These are phyloP conservation scores for Biston stratarius DNA, from an alignment of 2,888 invertebrate species.

Conservation along the genomic window DNA sequence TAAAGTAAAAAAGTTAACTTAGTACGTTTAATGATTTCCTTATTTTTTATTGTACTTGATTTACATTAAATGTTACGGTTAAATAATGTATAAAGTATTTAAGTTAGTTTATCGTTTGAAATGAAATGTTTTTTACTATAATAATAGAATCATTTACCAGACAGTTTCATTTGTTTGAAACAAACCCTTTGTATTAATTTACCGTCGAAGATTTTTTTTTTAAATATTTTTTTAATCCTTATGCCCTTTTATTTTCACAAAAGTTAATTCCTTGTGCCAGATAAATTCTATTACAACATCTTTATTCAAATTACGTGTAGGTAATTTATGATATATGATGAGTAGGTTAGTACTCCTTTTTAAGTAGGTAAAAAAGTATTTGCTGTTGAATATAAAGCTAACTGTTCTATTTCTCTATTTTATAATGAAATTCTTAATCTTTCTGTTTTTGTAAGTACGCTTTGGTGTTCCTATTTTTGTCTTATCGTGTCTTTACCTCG, in stretches of 20 bases:
- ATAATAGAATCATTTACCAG: conserved; percentile 7
- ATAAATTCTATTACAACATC: no score
- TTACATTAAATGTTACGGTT: neutral
- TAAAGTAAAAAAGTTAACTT: neutral
- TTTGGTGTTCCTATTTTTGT: conserved; percentile 4
- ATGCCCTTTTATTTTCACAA: no score
- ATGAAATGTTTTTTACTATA: conserved; percentile 4
- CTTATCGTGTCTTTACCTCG: conserved; percentile 4
- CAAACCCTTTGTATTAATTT: neutral
- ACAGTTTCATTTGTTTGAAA: conserved; percentile 13
- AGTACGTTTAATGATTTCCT: neutral
- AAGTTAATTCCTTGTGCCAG: no score
- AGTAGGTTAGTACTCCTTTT: no score
- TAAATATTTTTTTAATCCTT: no score
- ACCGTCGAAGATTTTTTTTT: neutral
- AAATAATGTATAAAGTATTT: neutral
- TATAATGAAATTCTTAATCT: neutral
- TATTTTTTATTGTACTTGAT: neutral
- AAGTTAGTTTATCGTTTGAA: neutral
- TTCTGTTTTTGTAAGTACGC: neutral
- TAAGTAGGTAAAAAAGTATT: neutral
- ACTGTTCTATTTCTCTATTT: neutral
- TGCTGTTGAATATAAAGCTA: neutral
- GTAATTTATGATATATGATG: no score
- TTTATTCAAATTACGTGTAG: no score